These are phyloP conservation scores for Ectropis crepuscularia DNA, from an alignment of 2,888 invertebrate species.

Conservation along the genomic window DNA sequence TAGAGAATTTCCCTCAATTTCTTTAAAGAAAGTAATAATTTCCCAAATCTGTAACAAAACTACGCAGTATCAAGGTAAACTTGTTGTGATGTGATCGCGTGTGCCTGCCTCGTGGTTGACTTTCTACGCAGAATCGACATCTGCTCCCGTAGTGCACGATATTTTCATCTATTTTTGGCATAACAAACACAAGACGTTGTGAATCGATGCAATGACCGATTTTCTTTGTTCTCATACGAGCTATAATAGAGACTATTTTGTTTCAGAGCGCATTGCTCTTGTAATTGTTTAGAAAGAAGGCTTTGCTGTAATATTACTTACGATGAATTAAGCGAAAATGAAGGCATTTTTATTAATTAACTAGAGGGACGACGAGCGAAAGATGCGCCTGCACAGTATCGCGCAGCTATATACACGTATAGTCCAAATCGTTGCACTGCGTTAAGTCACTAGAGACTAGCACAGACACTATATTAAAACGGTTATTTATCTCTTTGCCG, in stretches of 20 bases:
- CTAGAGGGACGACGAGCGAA: too few species aligned
- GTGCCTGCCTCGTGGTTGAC: slow-evolving; percentile 50
- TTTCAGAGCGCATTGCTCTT: not conserved
- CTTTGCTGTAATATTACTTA: too few species aligned
- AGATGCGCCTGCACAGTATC: too few species aligned
- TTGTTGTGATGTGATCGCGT: slow-evolving; percentile 46
- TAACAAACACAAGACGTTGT: slow-evolving; percentile 14
- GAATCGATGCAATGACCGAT: slow-evolving; percentile 4
- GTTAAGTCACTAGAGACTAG: too few species aligned
- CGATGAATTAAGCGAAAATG: too few species aligned
- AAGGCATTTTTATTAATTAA: too few species aligned
- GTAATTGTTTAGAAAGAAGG: too few species aligned
- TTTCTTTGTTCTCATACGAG: slow-evolving; percentile 7
- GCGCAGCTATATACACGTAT: too few species aligned
- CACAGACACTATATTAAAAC: too few species aligned
- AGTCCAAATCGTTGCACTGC: too few species aligned
- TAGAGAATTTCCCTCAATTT: not conserved
- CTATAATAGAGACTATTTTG: not conserved
- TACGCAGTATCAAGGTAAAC: slow-evolving; percentile 39
- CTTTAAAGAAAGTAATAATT: not conserved
- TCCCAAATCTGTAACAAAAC: slow-evolving; percentile 4
- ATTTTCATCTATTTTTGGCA: slow-evolving; percentile 42
- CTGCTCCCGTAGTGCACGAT: slow-evolving; percentile 39
- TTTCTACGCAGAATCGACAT: slow-evolving; percentile 39
- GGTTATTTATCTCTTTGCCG: too few species aligned